These are phyloP conservation scores for Homalodisca vitripennis DNA, from an alignment of 1,140 invertebrate species.

Conservation along the genomic window DNA sequence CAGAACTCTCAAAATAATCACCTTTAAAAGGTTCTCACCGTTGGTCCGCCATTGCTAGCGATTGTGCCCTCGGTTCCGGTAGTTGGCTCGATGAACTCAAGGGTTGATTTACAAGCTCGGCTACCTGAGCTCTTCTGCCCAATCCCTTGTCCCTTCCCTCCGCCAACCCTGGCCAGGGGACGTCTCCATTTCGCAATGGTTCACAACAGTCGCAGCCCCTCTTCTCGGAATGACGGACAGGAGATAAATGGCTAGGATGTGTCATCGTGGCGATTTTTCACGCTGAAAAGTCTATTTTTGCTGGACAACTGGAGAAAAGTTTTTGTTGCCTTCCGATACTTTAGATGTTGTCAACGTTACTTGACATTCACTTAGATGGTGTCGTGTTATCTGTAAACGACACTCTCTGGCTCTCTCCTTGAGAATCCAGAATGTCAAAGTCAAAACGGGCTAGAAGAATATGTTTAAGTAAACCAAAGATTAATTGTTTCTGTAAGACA, in stretches of 20 bases:
- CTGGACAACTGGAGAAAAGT: neutral
- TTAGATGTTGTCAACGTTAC: neutral
- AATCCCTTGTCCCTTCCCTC: neutral
- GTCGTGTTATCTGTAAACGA: too few species aligned
- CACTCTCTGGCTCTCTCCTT: too few species aligned
- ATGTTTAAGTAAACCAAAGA: too few species aligned
- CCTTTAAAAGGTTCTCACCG: constrained; percentile 8
- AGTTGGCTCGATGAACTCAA: constrained; percentile 3
- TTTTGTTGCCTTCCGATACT: neutral
- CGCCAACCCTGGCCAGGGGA: neutral
- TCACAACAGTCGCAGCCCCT: neutral
- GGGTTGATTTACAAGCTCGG: neutral
- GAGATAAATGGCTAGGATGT: neutral
- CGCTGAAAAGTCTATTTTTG: neutral
- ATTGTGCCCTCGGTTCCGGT: constrained; percentile 3
- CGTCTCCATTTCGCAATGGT: constrained; percentile 15
- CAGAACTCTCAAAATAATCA: constrained; percentile 9
- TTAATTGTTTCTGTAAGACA: too few species aligned
- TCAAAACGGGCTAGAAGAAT: too few species aligned
- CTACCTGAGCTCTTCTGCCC: neutral
- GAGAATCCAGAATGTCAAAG: too few species aligned
- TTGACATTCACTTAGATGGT: neutral
- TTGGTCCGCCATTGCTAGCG: neutral
- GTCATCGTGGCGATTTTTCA: neutral
- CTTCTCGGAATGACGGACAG: too few species aligned